Evolutionary conservation across 2,888 invertebrate species (phyloP).

Genomic region (Helicoverpa assulta): DNA sequence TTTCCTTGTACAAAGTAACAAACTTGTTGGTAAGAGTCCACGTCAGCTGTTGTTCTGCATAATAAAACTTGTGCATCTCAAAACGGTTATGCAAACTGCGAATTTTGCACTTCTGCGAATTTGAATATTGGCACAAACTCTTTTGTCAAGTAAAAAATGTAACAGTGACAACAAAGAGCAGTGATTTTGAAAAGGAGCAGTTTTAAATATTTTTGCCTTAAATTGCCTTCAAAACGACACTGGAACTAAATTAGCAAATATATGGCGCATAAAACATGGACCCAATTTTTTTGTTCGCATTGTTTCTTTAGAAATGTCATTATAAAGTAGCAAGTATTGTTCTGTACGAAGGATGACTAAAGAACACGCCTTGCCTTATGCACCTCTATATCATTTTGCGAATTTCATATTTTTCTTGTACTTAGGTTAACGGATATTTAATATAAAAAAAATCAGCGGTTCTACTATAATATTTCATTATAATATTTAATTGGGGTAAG

Average conservation of each 20-base stretch:
- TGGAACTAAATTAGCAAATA: constrained; percentile 74
- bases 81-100: constrained; percentile 79
- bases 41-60: constrained; percentile 46
- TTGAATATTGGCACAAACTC: constrained; percentile 80
- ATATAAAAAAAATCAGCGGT: neutral
- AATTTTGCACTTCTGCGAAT: constrained; percentile 80
- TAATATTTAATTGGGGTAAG: too few species aligned
- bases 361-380: constrained; percentile 12
- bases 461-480: neutral
- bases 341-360: constrained; percentile 28
- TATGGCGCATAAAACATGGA: constrained; percentile 70
- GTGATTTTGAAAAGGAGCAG: constrained; percentile 69
- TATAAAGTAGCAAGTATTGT: constrained; percentile 69
- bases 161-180: constrained; percentile 60
- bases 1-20: constrained; percentile 27
- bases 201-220: constrained; percentile 67
- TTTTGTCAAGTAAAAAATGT: constrained; percentile 73
- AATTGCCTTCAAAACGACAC: constrained; percentile 71
- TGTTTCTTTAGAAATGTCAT: constrained; percentile 65
- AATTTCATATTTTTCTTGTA: constrained; percentile 11
- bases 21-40: constrained; percentile 42
- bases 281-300: constrained; percentile 69
- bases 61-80: constrained; percentile 58
- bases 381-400: neutral
- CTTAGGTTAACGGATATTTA: neutral